Base-by-base conservation (phyloP, 2,888 invertebrate genomes). In the Myathropa florea region DNA sequence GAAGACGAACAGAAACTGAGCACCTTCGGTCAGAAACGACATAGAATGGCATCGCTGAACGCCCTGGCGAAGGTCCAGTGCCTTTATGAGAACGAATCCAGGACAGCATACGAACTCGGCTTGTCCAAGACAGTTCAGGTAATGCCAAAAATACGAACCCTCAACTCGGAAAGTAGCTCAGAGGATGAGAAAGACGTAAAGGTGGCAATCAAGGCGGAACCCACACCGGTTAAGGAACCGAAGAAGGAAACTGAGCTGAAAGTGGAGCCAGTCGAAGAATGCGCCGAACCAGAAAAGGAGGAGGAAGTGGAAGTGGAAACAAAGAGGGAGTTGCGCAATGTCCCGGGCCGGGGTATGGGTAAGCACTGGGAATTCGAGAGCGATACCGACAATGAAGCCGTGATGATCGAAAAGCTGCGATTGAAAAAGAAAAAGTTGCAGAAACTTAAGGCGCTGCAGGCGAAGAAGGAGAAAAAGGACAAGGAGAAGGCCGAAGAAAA, bases 41-140 rank as follows among this genome's bases (percentile, higher is more conserved):
- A 97, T 91, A 94, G 98, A 88, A 97, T 97, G 93, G 98, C 98
- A 46, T 97, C 97, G 2, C 92, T 98, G 33, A 98, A 98, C 91
- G 98, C 98, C 0, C 92, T 96, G 89, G 97, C 97, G 28, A 97
- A 97, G 93, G 97, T 98, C 2, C 97, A 97, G 91, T 97, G 97
- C 90, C 94, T 98, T 26, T 97, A 97, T 90, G 97, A 97, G 92
- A 97, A 97, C 91, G 97, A 97, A 93, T 95, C 96, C 68, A 94
- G 96, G 67, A 95, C 95, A 0, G 96, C 95, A 83, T 94, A 96
- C 90, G 95, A 95, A 90, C 89, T 95, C 84, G 95, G 95, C 0
- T 92, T 89, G 73, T 92, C 88, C 91, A 94, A 91, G 86, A 92
- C 92, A n/a, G 91, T 92, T 59, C 92, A 82, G 93, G 93, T 90